These are phyloP conservation scores for Leucozona laternaria DNA, from an alignment of 2,888 invertebrate species.

Conservation along the genomic window DNA sequence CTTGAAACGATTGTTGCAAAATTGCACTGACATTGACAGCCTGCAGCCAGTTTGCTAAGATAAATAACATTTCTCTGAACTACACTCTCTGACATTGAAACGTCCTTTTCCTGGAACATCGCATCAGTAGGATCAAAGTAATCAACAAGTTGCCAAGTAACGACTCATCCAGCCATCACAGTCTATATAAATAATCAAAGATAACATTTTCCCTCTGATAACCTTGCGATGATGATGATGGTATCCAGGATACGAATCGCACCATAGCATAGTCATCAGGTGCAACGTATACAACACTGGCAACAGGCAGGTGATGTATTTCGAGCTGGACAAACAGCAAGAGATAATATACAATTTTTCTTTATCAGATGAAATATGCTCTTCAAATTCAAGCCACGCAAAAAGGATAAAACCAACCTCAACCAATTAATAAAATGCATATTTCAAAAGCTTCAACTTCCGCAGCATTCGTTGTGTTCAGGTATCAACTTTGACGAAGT, in stretches of 20 bases:
- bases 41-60: background rate
- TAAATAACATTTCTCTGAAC: conserved; percentile 3
- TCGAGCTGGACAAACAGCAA: conserved; percentile 14
- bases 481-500: background rate
- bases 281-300: background rate
- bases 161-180: background rate
- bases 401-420: background rate
- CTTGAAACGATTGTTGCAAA: conserved; percentile 5
- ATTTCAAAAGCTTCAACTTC: conserved; percentile 26
- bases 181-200: background rate
- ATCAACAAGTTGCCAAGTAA: conserved; percentile 38
- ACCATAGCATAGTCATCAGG: background rate
- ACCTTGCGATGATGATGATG: conserved; percentile 4
- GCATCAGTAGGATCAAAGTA: conserved; percentile 4
- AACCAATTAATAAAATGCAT: conserved; percentile 30
- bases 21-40: conserved; percentile 20
- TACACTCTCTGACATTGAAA: conserved; percentile 12
- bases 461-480: background rate
- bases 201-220: conserved; percentile 24
- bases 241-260: conserved; percentile 17
- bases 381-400: conserved; percentile 2
- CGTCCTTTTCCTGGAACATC: background rate
- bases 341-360: conserved; percentile 1
- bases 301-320: background rate
- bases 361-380: background rate